Conservation (phyloP, 2,888 invertebrate genomes). For the Nemapogon koenigi region DNA sequence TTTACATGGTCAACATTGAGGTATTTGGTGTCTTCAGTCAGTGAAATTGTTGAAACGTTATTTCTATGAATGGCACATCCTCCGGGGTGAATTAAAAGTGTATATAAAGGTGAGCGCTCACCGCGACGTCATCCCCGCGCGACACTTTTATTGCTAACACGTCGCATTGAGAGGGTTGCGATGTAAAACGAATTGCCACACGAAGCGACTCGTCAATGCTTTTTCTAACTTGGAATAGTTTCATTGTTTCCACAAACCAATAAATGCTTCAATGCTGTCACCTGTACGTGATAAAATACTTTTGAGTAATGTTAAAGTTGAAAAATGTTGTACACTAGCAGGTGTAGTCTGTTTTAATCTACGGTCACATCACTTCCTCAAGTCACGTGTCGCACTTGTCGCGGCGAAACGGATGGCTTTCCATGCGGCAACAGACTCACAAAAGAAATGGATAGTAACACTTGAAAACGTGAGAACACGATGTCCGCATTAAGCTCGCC, state of each 20-base stretch:
- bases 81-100: slow-evolving; percentile 21
- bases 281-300: no score
- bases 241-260: no score
- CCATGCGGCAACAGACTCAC: slow-evolving; percentile 10
- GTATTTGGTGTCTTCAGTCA: no score
- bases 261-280: no score
- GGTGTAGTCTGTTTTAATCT: no score
- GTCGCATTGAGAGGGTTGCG: slow-evolving; percentile 23
- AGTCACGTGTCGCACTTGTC: slow-evolving; percentile 22
- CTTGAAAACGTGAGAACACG: slow-evolving; percentile 18
- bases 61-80: slow-evolving; percentile 14
- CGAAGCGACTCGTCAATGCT: not conserved
- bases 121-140: slow-evolving; percentile 10
- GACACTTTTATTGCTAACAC: slow-evolving; percentile 27
- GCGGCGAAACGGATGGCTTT: slow-evolving; percentile 17
- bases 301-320: no score
- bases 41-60: slow-evolving; percentile 5
- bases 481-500: slow-evolving; percentile 15
- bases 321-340: no score
- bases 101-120: slow-evolving; percentile 24
- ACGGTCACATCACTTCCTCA: not conserved
- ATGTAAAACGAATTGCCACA: slow-evolving; percentile 24
- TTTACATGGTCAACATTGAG: no score
- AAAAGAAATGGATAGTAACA: slow-evolving; percentile 13
- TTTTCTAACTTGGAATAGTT: no score